A percentile compares a stretch with the other conserved stretches of the same genome.
Evolutionary conservation across 2,113 vertebrate genomes (phyloP).

Genomic region (Microcebus murinus): DNA sequence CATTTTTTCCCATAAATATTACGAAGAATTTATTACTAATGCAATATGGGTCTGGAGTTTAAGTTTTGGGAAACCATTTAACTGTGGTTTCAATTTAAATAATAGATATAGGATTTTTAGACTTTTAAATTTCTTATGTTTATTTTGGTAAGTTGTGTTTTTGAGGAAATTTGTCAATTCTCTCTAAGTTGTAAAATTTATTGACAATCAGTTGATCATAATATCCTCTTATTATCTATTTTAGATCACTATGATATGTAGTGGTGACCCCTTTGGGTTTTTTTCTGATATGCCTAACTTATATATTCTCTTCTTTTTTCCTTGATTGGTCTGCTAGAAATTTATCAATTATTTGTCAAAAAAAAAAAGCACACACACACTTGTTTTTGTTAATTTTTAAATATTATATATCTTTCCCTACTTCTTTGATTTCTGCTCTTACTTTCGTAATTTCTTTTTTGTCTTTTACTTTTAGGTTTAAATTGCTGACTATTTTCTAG

Average conservation of each 20-base stretch:
- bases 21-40: not conserved
- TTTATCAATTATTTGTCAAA: not conserved
- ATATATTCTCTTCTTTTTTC: not conserved
- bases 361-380: no score
- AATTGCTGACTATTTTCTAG: not conserved
- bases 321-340: not conserved
- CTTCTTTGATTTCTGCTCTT: not conserved
- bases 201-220: not conserved
- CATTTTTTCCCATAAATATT: not conserved
- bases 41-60: not conserved
- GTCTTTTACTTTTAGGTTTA: not conserved
- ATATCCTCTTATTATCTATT: not conserved
- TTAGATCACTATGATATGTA: not conserved
- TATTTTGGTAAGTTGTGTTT: not conserved
- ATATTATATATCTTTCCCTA: not conserved
- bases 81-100: not conserved
- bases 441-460: not conserved
- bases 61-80: not conserved
- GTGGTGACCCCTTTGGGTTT: not conserved
- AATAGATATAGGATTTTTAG: not conserved
- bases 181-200: not conserved
- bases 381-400: not conserved
- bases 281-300: not conserved
- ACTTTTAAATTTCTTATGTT: not conserved
- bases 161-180: not conserved